Conservation (phyloP, 2,113 vertebrate species). For the Neofelis nebulosa region DNA sequence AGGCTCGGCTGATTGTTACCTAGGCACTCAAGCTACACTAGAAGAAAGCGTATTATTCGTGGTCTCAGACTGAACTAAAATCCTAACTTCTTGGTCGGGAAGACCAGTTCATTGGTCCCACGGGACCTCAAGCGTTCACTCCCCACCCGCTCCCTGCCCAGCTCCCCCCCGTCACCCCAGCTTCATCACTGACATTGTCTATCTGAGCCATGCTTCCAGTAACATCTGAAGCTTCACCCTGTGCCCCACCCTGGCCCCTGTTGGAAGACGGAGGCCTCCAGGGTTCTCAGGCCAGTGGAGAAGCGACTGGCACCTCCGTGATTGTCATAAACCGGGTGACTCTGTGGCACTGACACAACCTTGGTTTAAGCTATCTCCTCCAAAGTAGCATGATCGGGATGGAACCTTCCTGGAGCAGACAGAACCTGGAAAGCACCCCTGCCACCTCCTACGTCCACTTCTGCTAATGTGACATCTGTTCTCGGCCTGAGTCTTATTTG, state of each 20-base stretch:
- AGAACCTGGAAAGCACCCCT: not conserved
- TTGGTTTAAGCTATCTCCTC: not conserved
- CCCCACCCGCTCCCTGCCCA: not conserved
- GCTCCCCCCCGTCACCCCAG: too few species aligned
- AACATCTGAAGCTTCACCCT: not conserved
- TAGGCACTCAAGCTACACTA: not conserved
- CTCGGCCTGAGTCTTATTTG: not conserved
- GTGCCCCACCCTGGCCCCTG: not conserved
- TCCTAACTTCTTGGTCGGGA: not conserved
- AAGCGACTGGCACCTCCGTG: not conserved
- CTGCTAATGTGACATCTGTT: not conserved
- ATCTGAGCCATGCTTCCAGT: too few species aligned
- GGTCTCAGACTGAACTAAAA: not conserved
- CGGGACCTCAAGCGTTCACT: not conserved
- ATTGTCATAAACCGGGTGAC: not conserved
- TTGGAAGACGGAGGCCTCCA: not conserved
- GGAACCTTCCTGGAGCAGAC: not conserved
- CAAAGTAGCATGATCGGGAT: not conserved
- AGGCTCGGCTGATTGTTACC: not conserved
- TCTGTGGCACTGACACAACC: not conserved
- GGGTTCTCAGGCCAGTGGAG: not conserved
- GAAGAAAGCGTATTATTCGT: not conserved
- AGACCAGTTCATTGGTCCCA: not conserved
- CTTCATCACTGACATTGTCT: not conserved
- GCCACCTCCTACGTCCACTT: not conserved